phyloP scores from a whole-genome alignment of 2,888 invertebrate species.

The Caenorhabditis sulstoni region DNA sequence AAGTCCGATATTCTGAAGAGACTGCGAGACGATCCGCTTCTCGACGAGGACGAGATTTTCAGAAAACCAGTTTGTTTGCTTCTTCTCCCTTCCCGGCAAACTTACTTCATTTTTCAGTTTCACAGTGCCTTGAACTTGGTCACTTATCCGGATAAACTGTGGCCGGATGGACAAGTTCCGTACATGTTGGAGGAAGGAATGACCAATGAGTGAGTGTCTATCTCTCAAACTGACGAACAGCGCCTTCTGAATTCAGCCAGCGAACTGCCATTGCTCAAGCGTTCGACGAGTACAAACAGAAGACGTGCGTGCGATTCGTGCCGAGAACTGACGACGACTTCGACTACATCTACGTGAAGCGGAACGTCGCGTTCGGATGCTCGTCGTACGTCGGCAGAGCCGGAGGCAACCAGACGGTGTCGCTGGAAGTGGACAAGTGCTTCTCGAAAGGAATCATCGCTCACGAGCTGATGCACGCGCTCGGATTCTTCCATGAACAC shows the following conservation, averaged over 20 bases:
- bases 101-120: conserved; percentile 74
- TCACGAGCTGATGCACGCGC: conserved; percentile 87
- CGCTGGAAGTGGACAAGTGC: conserved; percentile 83
- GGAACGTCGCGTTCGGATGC: conserved; percentile 83
- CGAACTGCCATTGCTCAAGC: conserved; percentile 83
- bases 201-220: conserved; percentile 72
- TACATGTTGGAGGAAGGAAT: conserved; percentile 80
- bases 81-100: neutral
- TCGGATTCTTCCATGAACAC: conserved; percentile 91
- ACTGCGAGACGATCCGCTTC: conserved; percentile 67
- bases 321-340: conserved; percentile 83
- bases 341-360: conserved; percentile 84
- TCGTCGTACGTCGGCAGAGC: conserved; percentile 88
- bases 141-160: conserved; percentile 80
- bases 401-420: conserved; percentile 87
- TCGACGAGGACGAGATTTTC: conserved; percentile 68
- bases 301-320: conserved; percentile 85
- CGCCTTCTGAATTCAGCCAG: conserved; percentile 70
- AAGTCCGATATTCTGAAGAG: conserved; percentile 56
- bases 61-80: conserved; percentile 56
- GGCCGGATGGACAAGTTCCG: conserved; percentile 77
- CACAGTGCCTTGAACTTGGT: conserved; percentile 80
- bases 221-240: neutral
- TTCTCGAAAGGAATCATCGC: conserved; percentile 84
- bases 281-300: conserved; percentile 84